Evolutionary conservation across 2,113 vertebrate species (phyloP).

Genomic region (Pelvicachromis taeniatus): DNA sequence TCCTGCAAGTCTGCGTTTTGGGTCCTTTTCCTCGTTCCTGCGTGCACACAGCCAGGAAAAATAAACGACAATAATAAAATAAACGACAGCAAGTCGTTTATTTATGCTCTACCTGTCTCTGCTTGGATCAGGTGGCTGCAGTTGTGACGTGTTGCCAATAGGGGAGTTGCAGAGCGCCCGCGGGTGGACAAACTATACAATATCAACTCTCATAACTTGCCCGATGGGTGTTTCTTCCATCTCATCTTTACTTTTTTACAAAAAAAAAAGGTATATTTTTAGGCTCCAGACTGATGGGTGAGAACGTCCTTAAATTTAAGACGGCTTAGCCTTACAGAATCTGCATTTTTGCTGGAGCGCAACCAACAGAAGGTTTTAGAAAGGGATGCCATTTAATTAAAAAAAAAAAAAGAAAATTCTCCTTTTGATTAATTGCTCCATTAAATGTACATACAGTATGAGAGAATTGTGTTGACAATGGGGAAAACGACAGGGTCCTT

Average conservation of each 20-base stretch:
- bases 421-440: background rate
- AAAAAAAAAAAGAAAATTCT: fast-evolving
- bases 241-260: background rate
- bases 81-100: too few relatives aligned
- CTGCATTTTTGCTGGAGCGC: background rate
- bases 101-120: too few relatives aligned
- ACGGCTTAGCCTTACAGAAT: background rate
- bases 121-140: too few relatives aligned
- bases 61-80: too few relatives aligned
- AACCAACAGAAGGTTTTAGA: background rate
- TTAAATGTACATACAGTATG: background rate
- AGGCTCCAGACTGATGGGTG: background rate
- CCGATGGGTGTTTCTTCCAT: background rate
- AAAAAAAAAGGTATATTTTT: background rate
- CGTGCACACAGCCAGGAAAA: too few relatives aligned
- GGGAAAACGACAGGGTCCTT: too few relatives aligned
- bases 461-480: too few relatives aligned
- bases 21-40: too few relatives aligned
- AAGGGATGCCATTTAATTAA: too few relatives aligned
- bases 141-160: background rate
- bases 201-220: background rate
- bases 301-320: background rate
- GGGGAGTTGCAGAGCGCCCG: background rate
- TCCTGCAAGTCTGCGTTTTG: too few relatives aligned
- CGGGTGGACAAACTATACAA: background rate